These are phyloP conservation scores for Trichonephila inaurata DNA, from an alignment of 1,140 invertebrate species.

Conservation along the genomic window DNA sequence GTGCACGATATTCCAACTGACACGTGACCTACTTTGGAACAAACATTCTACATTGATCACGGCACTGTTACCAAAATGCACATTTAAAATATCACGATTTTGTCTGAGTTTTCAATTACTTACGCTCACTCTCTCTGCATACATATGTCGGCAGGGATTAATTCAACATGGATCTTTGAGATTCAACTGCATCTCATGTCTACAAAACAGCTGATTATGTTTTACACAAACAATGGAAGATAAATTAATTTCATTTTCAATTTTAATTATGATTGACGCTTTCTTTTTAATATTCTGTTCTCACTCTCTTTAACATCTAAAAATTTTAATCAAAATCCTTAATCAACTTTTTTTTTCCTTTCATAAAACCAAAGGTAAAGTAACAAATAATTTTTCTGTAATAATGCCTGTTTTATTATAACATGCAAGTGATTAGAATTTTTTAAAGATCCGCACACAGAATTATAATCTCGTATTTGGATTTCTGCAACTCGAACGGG, in stretches of 20 bases:
- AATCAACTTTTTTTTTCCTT: no score
- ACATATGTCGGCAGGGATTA: conserved; percentile 7
- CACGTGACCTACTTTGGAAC: conserved; percentile 57
- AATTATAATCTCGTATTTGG: no score
- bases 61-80: background rate
- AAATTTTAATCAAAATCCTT: no score
- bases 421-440: no score
- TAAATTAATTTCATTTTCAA: background rate
- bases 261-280: background rate
- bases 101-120: conserved; percentile 33
- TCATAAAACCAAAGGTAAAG: no score
- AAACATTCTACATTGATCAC: conserved; percentile 31
- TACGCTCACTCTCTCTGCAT: background rate
- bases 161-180: background rate
- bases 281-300: background rate
- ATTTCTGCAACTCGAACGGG: no score
- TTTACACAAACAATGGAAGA: background rate
- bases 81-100: conserved; percentile 38
- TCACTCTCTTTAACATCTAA: no score
- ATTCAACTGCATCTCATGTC: background rate
- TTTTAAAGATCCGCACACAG: no score
- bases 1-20: conserved; percentile 47
- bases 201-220: background rate
- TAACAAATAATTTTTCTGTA: no score
- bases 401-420: no score